Conservation (phyloP, 2,113 vertebrate genomes). For the Edolisoma coerulescens region DNA sequence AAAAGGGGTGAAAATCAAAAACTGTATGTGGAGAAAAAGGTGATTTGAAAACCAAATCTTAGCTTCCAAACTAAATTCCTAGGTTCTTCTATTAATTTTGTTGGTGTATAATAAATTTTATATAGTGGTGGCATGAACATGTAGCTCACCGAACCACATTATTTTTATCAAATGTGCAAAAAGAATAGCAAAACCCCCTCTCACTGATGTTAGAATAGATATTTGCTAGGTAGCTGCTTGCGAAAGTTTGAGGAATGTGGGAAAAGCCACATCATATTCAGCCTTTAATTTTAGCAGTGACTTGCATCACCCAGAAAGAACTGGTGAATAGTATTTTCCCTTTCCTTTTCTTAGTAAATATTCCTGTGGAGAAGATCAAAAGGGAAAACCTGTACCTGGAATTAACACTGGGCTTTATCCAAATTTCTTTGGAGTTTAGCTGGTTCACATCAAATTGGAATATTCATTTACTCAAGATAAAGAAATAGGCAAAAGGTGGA, state of each 20-base stretch:
- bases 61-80: not conserved
- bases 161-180: not conserved
- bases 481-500: not conserved
- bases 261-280: not conserved
- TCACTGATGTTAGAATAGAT: not conserved
- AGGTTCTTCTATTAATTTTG: not conserved
- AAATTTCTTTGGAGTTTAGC: not conserved
- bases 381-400: not conserved
- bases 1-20: not conserved
- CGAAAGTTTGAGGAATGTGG: not conserved
- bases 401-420: not conserved
- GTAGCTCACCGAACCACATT: not conserved
- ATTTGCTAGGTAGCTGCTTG: not conserved
- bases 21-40: not conserved
- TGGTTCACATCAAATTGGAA: not conserved
- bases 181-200: not conserved
- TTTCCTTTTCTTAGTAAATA: not conserved
- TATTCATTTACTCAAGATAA: not conserved
- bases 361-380: not conserved
- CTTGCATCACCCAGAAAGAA: not conserved
- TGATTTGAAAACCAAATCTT: not conserved
- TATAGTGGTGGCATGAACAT: not conserved
- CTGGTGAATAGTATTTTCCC: not conserved
- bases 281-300: not conserved
- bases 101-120: not conserved